Evolutionary conservation across 2,888 invertebrate species (phyloP), one percentile per base, ranked within the genome.

Genomic region (Leuctra nigra): DNA sequence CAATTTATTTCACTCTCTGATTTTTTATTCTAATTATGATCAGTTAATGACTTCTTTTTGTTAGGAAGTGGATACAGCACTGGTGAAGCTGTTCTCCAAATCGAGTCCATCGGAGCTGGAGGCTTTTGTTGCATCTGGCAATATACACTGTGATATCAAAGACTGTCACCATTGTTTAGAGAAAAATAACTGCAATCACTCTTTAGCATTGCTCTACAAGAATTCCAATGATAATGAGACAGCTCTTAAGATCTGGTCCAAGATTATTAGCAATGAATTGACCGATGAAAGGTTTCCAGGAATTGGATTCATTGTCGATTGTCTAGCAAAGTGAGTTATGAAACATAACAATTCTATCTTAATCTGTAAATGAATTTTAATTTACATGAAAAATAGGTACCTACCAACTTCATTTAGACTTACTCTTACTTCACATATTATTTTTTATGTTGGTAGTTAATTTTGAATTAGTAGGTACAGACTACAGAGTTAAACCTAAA

Each of bases 21-120:
- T n/a, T n/a, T n/a, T n/a, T n/a, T n/a, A n/a, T n/a, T n/a, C n/a
- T n/a, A n/a, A n/a, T n/a, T n/a, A n/a, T n/a, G n/a, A n/a, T n/a
- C n/a, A n/a, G n/a, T n/a, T n/a, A n/a, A n/a, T n/a, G n/a, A n/a
- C 64, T 65, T n/a, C n/a, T n/a, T n/a, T n/a, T n/a, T n/a, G n/a
- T 4, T 64, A 75, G 73, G 74, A 73, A 61, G 64, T 73, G 2
- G 73, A 75, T 63, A 70, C 70, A 20, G 74, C 73, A 16, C 63
- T 75, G 39, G 58, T 75, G 48, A 75, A 74, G 59, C 64, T 75
- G 16, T 62, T 59, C 41, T 52, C 62, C 23, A 60, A 61, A 48
- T 38, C 36, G 4, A 57, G 53, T 53, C 48, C 55, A 23, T 25
- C 44, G 9, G 59, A 61, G 16, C 33, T 60, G 13, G 60, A 57